Evolutionary conservation across 2,113 vertebrate species (phyloP), one percentile per base, ranked within the genome.

Genomic region (Neotoma lepida): DNA sequence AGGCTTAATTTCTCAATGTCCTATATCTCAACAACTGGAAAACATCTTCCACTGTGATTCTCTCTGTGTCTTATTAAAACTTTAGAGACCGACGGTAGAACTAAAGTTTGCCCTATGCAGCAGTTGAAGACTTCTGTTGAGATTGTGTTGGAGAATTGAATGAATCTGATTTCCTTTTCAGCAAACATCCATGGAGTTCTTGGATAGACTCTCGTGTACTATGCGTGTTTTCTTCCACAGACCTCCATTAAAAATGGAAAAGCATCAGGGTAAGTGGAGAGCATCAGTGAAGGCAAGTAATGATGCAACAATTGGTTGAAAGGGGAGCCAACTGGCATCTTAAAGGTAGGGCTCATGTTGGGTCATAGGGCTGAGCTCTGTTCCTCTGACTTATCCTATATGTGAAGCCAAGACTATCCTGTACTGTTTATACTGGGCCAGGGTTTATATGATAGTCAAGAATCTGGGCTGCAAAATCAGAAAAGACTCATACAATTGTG

Each of bases 101-200:
- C 0, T 8, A 77, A 54, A 81, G 15, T 17, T 95, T 63, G 73
- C 5, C 58, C 2, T 93, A 28, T 56, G 3, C 30, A 92, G 24
- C 17, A 88, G 61, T 86, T 61, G 61, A 70, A 81, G n/a, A 86
- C 13, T 80, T 95, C 51, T 88, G n/a, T 74, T 95, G 51, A 95
- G 41, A 64, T 64, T 90, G 12, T 88, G 92, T 35, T 49, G 6
- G 26, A 88, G 22, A 84, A 92, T 94, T 66, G 33, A 54, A 91
- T 20, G 64, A 44, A 76, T 24, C 9, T 41, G 4, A 86, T 78
- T 90, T 88, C 58, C 85, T 90, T 74, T 86, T 81, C 17, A 84
- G 30, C 14, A 86, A 24, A 22, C 78, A 61, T 66, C 51, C 63
- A 74, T 6, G 78, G 49, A 24, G n/a, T 81, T 94, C 49, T 78